These are phyloP conservation scores for Calliphora vicina DNA, from an alignment of 1,140 invertebrate genomes.

Conservation along the genomic window DNA sequence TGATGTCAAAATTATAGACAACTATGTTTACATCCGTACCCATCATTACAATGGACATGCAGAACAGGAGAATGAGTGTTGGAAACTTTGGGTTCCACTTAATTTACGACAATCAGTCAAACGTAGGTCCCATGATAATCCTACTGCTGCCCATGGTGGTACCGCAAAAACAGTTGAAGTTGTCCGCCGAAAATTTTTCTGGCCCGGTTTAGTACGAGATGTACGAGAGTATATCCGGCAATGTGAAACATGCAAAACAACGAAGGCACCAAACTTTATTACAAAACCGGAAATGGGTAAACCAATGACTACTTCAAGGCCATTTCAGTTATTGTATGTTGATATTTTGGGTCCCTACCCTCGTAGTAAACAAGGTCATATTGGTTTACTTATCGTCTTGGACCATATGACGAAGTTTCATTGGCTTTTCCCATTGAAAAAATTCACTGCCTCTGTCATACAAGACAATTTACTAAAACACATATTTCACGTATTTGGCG, in stretches of 20 bases:
- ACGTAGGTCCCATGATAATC: background rate
- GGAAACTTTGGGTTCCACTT: slow-evolving; percentile 33
- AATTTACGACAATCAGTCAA: background rate
- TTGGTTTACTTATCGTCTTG: slow-evolving; percentile 21
- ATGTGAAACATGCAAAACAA: slow-evolving; percentile 30
- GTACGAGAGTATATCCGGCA: slow-evolving; percentile 12
- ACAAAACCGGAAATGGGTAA: background rate
- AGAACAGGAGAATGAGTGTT: background rate
- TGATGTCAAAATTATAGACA: background rate
- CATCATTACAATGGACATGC: background rate
- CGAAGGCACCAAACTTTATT: slow-evolving; percentile 17
- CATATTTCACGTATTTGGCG: slow-evolving; percentile 29
- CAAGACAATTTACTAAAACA: slow-evolving; percentile 9
- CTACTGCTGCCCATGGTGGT: slow-evolving; percentile 14
- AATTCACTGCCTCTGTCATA: too few relatives aligned
- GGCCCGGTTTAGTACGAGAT: too few relatives aligned
- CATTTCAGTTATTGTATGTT: slow-evolving; percentile 30
- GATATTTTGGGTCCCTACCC: slow-evolving; percentile 35
- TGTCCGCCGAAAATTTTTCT: slow-evolving; percentile 7
- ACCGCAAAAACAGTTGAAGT: slow-evolving; percentile 28
- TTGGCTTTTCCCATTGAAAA: too few relatives aligned
- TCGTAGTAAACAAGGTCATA: background rate
- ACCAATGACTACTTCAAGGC: background rate
- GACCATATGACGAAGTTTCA: slow-evolving; percentile 4
- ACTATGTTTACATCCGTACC: slow-evolving; percentile 28